Conservation (phyloP, 2,888 invertebrate genomes). For the Catocala sponsa region DNA sequence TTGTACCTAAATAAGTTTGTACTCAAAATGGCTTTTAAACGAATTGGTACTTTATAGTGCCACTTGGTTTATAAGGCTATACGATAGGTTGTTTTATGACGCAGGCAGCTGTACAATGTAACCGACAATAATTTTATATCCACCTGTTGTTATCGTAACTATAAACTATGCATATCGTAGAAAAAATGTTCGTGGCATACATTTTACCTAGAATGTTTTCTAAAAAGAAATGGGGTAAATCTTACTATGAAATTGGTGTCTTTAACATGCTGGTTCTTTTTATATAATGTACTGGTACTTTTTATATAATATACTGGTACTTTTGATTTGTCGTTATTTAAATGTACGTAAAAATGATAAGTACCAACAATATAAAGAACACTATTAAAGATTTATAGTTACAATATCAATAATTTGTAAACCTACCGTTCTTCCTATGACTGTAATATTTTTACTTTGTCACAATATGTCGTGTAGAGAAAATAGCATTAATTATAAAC, state of each 20-base stretch:
- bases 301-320: no score
- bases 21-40: neutral
- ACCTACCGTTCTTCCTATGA: neutral
- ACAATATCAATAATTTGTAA: neutral
- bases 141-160: slow-evolving; percentile 4
- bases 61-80: neutral
- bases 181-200: no score
- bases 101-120: slow-evolving; percentile 31
- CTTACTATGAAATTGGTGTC: no score
- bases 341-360: no score
- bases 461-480: neutral
- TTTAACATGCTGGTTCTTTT: no score
- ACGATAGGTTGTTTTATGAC: slow-evolving; percentile 4
- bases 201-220: no score
- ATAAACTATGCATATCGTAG: no score
- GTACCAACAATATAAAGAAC: no score
- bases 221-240: no score
- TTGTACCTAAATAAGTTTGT: slow-evolving; percentile 17
- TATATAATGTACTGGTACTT: no score
- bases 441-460: neutral
- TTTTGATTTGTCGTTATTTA: no score
- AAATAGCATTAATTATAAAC: no score
- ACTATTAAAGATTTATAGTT: neutral
- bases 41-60: neutral
- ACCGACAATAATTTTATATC: slow-evolving; percentile 18